Percentiles rank a stretch among this genome's conserved stretches.
phyloP scores from a whole-genome alignment of 2,797 vertebrate species.

The Tiaroga cobitis region DNA sequence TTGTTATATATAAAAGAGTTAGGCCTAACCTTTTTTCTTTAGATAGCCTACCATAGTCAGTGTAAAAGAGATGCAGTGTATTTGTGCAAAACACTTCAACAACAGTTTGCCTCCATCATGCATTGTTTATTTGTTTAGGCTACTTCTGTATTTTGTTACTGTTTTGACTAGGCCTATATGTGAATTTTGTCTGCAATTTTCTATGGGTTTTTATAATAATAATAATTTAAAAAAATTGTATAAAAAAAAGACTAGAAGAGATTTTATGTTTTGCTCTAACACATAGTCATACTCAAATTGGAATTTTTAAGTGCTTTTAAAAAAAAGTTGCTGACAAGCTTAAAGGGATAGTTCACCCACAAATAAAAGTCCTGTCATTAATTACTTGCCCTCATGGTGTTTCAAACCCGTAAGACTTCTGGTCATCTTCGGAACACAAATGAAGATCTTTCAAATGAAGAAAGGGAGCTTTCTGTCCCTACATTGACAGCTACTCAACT shows the following conservation, averaged over 20 bases:
- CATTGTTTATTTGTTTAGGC: background rate
- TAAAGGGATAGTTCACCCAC: background rate
- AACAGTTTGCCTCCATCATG: background rate
- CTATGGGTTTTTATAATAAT: background rate
- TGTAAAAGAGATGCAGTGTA: background rate
- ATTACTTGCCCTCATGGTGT: too few relatives aligned
- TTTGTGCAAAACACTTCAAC: background rate
- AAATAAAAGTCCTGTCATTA: too few relatives aligned
- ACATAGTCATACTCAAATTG: background rate
- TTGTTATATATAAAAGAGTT: background rate
- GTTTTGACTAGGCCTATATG: background rate
- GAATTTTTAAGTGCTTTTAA: background rate
- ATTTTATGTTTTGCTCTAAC: background rate
- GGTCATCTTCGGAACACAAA: too few relatives aligned
- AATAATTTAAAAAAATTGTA: too few relatives aligned
- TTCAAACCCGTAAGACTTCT: too few relatives aligned
- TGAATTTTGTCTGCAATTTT: background rate
- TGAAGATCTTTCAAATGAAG: too few relatives aligned
- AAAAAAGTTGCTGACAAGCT: background rate
- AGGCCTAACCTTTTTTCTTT: background rate
- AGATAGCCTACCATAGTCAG: background rate
- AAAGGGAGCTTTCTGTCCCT: too few relatives aligned
- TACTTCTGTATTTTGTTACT: background rate
- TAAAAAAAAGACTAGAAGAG: background rate
- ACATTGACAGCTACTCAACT: too few relatives aligned